These are phyloP conservation scores for Cydia amplana DNA, from an alignment of 1,140 invertebrate species.

Conservation along the genomic window DNA sequence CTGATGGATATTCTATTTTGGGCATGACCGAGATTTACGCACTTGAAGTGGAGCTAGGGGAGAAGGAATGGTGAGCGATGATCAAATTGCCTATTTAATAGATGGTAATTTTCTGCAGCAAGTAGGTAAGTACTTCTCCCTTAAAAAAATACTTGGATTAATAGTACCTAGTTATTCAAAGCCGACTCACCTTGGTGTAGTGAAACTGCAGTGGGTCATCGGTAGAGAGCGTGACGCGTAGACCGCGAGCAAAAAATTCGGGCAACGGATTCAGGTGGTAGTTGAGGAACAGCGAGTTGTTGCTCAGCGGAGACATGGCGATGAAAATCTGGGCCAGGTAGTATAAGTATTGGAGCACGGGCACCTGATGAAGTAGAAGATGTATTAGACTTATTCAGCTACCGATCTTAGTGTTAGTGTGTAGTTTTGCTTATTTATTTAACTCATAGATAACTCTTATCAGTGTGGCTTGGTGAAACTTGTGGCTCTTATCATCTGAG, in stretches of 20 bases:
- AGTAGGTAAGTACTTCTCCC: too few species aligned
- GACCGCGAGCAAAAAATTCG: conserved; percentile 96
- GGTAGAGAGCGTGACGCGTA: conserved; percentile 96
- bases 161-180: background rate
- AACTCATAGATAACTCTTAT: too few species aligned
- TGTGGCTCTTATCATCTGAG: too few species aligned
- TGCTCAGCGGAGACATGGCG: conserved; percentile 99
- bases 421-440: too few species aligned
- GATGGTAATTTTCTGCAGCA: too few species aligned
- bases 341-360: conserved; percentile 99
- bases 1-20: too few species aligned
- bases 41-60: background rate
- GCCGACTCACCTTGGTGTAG: conserved; percentile 93
- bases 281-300: conserved; percentile 99
- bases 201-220: conserved; percentile 99
- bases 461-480: too few species aligned
- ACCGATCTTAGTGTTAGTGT: too few species aligned
- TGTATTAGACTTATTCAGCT: background rate
- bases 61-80: too few species aligned
- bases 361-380: conserved; percentile 80
- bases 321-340: conserved; percentile 99
- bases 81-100: too few species aligned
- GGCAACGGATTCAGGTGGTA: conserved; percentile 99
- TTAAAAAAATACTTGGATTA: too few species aligned
- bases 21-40: too few species aligned